Evolutionary conservation across 2,113 vertebrate genomes (phyloP), one percentile per base, ranked within the genome.

Genomic region (Mixornis gularis): DNA sequence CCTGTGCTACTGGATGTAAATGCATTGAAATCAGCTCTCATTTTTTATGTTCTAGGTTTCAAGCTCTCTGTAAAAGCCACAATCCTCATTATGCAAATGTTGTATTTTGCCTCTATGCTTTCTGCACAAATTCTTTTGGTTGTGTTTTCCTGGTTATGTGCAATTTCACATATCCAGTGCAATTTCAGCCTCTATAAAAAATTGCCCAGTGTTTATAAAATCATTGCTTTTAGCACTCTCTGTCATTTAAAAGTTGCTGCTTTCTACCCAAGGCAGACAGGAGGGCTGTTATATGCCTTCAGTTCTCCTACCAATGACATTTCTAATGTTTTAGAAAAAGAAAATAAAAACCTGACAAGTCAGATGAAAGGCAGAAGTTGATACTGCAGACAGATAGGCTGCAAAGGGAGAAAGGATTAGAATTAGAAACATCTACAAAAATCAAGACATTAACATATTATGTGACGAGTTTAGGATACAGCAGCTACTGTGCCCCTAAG

Each of bases 311-410:
- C 21, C 62, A 90, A 26, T 90, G 76, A 95, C 59, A 56, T 34
- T 88, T 58, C 22, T 76, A 55, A 71, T 22, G 25, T 55, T 78
- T 79, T 69, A 62, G 81, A 69, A 65, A 65, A 72, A 79, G 36
- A 88, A 93, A 91, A 48, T 40, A 72, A 72, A 72, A 85, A 65
- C n/a, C 27, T 85, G 76, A 29, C 51, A 91, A 92, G 44, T 92
- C 44, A 68, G 56, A 78, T 73, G 40, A 85, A 77, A 94, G 40
- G 46, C 51, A 88, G 66, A 82, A 86, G 56, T 32, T 64, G 65
- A 48, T 53, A 58, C 17, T 59, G 38, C 58, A 88, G 72, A 77
- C 26, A 82, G 60, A 36, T 44, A 65, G 49, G 51, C 65, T 69
- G 72, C 14, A 74, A 88, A 71, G 36, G 25, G 17, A 88, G 60